Percentiles rank a stretch among this genome's conserved stretches.
Evolutionary conservation across 1,140 invertebrate species (phyloP).

Genomic region (Tachypleus tridentatus): DNA sequence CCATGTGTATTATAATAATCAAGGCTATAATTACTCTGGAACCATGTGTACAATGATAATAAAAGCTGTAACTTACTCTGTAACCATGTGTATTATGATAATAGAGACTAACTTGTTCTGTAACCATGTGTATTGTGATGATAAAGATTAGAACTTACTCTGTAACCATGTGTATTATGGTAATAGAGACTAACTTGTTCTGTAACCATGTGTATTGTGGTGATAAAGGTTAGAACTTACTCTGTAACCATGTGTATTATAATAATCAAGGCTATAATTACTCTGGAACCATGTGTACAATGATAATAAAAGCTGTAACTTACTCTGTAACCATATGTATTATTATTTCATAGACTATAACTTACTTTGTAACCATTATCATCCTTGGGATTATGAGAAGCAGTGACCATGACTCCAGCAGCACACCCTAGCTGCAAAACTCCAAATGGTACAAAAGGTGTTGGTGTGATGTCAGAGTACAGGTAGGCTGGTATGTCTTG

Average conservation of each 20-base stretch:
- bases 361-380: constrained; percentile 97
- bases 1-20: background rate
- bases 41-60: too few relatives aligned
- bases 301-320: background rate
- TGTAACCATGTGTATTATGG: too few relatives aligned
- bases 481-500: constrained; percentile 68
- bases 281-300: background rate
- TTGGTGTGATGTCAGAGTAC: constrained; percentile 69
- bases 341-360: background rate
- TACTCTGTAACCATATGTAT: background rate
- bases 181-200: too few relatives aligned
- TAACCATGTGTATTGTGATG: background rate
- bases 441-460: constrained; percentile 82
- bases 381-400: constrained; percentile 97
- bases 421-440: constrained; percentile 54
- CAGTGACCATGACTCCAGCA: constrained; percentile 90
- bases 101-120: too few relatives aligned
- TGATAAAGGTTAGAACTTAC: too few relatives aligned
- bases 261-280: background rate
- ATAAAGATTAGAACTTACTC: too few relatives aligned
- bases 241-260: background rate
- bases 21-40: background rate
- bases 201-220: too few relatives aligned
- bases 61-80: too few relatives aligned
- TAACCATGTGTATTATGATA: too few relatives aligned